A percentile compares a stretch with the other conserved stretches of the same genome.
phyloP scores from a whole-genome alignment of 2,797 vertebrate genomes.

The Erethizon dorsatum region DNA sequence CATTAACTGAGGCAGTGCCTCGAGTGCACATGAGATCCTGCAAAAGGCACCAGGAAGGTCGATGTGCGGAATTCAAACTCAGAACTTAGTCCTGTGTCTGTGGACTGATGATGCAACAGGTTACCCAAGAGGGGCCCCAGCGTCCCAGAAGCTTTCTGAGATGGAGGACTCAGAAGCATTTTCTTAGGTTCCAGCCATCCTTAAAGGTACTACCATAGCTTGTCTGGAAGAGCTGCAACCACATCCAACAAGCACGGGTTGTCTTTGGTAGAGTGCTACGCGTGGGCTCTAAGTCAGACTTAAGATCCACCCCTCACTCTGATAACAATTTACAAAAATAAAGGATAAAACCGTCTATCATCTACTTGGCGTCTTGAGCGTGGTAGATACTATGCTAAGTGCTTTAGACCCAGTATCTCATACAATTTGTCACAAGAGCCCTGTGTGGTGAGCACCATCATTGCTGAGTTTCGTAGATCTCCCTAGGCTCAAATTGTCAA shows the following conservation, averaged over 20 bases:
- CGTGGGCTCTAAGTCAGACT: neutral
- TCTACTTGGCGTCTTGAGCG: neutral
- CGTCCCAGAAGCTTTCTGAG: neutral
- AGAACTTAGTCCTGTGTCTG: neutral
- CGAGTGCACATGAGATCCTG: too few species aligned
- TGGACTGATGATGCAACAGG: neutral
- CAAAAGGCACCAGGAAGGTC: too few species aligned
- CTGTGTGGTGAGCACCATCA: neutral
- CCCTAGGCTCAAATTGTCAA: neutral
- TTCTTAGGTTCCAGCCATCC: neutral
- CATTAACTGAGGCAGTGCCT: neutral
- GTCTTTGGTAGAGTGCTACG: neutral
- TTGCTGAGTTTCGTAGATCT: neutral
- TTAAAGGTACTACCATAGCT: neutral
- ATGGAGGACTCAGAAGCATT: neutral
- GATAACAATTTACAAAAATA: slow-evolving; percentile 21
- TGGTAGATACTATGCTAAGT: neutral
- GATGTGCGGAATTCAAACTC: fast-evolving
- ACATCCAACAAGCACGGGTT: neutral
- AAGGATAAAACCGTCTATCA: neutral
- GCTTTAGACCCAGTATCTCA: neutral
- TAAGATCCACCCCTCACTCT: neutral
- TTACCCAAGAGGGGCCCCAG: neutral
- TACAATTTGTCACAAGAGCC: neutral
- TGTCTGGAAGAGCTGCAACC: neutral